Percentiles rank a stretch among this genome's conserved stretches.
These are phyloP conservation scores for Polyploca ridens DNA, from an alignment of 2,888 invertebrate genomes.

Conservation along the genomic window DNA sequence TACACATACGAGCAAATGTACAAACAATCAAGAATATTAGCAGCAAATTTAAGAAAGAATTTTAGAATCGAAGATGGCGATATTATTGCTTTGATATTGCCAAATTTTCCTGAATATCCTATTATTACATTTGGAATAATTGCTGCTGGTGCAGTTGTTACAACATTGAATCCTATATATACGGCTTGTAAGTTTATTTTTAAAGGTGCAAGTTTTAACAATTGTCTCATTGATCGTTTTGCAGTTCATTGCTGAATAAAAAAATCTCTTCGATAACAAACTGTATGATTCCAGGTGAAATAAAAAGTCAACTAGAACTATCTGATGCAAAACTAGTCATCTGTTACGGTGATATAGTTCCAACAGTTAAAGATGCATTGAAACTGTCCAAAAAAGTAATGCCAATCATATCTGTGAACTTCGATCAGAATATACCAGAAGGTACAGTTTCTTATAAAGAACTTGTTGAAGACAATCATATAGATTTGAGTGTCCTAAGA, in stretches of 20 bases:
- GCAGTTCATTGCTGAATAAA: no score
- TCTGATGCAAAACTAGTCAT: conserved; percentile 85
- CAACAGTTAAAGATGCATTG: conserved; percentile 74
- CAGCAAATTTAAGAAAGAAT: conserved; percentile 84
- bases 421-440: conserved; percentile 60
- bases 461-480: conserved; percentile 71
- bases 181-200: conserved; percentile 77
- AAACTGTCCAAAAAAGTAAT: conserved; percentile 67
- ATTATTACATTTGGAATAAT: conserved; percentile 85
- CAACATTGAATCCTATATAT: conserved; percentile 89
- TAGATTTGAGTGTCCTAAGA: conserved; percentile 77
- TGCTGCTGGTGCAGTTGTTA: conserved; percentile 86
- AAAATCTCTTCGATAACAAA: no score
- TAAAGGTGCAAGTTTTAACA: no score
- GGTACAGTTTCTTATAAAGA: conserved; percentile 86
- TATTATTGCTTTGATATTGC: conserved; percentile 86
- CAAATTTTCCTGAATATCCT: conserved; percentile 89
- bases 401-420: conserved; percentile 76
- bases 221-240: no score
- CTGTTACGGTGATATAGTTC: conserved; percentile 82
- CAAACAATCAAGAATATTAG: conserved; percentile 83
- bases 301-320: conserved; percentile 84
- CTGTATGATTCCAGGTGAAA: conserved; percentile 85
- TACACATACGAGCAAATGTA: conserved; percentile 87
- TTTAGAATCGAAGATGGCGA: conserved; percentile 86